phyloP scores from a whole-genome alignment of 2,888 invertebrate genomes.

The Drosophila fulvimacula region DNA sequence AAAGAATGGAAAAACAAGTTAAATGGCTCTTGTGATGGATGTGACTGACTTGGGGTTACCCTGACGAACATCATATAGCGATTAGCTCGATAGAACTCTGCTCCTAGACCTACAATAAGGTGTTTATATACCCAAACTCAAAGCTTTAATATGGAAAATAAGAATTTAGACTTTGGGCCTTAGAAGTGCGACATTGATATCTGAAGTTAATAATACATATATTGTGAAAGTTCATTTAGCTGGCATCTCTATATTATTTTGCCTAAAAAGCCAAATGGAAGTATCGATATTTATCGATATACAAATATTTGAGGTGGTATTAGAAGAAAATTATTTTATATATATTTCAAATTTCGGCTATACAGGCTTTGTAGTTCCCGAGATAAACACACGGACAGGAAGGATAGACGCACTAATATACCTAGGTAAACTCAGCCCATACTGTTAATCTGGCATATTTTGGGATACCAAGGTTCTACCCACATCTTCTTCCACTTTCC shows the following conservation, averaged over 20 bases:
- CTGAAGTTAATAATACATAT: no score
- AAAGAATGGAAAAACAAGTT: neutral
- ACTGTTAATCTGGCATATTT: neutral
- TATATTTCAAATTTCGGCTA: neutral
- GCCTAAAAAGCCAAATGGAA: no score
- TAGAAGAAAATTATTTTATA: no score
- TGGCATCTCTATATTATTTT: no score
- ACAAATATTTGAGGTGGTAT: rapidly evolving
- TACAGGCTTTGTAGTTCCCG: neutral
- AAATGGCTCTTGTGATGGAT: neutral
- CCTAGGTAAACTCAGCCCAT: neutral
- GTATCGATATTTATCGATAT: neutral
- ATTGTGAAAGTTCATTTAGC: no score
- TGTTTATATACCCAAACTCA: neutral
- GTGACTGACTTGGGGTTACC: neutral
- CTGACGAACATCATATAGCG: neutral
- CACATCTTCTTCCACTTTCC: rapidly evolving
- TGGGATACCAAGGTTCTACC: neutral
- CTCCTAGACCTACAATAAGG: neutral
- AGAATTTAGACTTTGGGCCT: no score
- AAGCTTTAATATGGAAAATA: neutral
- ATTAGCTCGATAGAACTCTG: neutral
- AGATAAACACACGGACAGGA: neutral
- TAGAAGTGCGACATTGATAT: no score
- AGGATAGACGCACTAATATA: neutral